phyloP scores from a whole-genome alignment of 1,140 invertebrate genomes.

The Drosophila varians region DNA sequence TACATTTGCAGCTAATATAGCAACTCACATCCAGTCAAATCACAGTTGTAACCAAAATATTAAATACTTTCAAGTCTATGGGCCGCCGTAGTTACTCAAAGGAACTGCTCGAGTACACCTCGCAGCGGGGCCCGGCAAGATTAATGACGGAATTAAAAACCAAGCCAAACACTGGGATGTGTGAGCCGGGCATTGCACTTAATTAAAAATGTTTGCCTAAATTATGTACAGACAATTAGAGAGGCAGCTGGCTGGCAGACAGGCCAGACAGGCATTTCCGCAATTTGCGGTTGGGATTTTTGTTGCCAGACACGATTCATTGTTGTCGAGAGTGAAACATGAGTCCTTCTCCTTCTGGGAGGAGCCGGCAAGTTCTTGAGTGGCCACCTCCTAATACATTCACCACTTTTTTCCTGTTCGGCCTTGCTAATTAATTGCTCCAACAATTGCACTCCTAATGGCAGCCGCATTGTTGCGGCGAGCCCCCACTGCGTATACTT shows the following conservation, averaged over 20 bases:
- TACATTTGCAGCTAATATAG: too few relatives aligned
- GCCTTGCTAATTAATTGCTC: conserved; percentile 75
- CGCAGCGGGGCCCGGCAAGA: conserved; percentile 17
- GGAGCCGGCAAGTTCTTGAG: conserved; percentile 36
- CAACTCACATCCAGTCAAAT: neutral
- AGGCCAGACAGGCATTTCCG: conserved; percentile 47
- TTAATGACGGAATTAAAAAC: conserved; percentile 50
- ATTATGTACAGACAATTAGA: conserved; percentile 73
- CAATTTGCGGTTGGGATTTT: conserved; percentile 36
- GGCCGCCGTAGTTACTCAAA: conserved; percentile 7
- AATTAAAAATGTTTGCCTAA: conserved; percentile 65
- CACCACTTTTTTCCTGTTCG: conserved; percentile 34
- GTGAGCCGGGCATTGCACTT: conserved; percentile 40
- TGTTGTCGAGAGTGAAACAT: conserved; percentile 40
- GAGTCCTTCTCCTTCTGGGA: conserved; percentile 28
- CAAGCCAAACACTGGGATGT: conserved; percentile 25
- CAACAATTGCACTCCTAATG: conserved; percentile 69
- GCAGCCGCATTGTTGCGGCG: conserved; percentile 44
- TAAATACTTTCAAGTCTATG: conserved; percentile 13
- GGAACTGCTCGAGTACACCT: conserved; percentile 39
- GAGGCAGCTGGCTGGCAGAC: conserved; percentile 15
- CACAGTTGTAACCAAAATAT: conserved; percentile 22
- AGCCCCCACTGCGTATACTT: conserved; percentile 51
- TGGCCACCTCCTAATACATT: conserved; percentile 40
- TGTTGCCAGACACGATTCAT: conserved; percentile 14